These are phyloP conservation scores for Scaptomyza graminum DNA, from an alignment of 1,140 invertebrate species.

Conservation along the genomic window DNA sequence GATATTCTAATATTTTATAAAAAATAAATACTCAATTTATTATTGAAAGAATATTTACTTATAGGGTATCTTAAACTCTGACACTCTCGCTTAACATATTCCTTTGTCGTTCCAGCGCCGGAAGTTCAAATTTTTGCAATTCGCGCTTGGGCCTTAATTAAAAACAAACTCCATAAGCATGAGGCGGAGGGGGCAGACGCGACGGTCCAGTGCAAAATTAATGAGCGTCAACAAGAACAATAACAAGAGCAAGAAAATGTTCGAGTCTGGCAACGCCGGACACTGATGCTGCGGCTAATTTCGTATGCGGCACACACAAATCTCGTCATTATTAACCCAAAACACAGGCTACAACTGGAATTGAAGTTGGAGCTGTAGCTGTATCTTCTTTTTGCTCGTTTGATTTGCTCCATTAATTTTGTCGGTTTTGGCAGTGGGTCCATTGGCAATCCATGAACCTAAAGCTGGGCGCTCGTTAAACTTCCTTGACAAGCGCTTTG, in stretches of 20 bases:
- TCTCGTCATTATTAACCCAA: constrained; percentile 74
- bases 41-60: no score
- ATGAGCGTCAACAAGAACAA: constrained; percentile 47
- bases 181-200: constrained; percentile 3
- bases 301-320: constrained; percentile 74
- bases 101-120: constrained; percentile 24
- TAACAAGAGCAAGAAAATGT: background rate
- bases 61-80: background rate
- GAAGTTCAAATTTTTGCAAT: constrained; percentile 72
- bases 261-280: constrained; percentile 33
- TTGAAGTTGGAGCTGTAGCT: constrained; percentile 17
- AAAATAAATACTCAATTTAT: no score
- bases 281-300: constrained; percentile 53
- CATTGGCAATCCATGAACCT: constrained; percentile 1
- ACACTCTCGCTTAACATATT: constrained; percentile 1
- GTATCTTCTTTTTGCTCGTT: constrained; percentile 56
- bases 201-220: constrained; percentile 61
- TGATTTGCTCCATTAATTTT: constrained; percentile 78
- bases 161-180: constrained; percentile 40
- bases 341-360: constrained; percentile 8
- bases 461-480: constrained; percentile 41
- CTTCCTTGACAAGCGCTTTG: constrained; percentile 57
- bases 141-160: constrained; percentile 63
- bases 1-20: no score
- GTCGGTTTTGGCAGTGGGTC: constrained; percentile 45